phyloP scores from a whole-genome alignment of 2,113 vertebrate genomes.

The Elephantulus edwardii region DNA sequence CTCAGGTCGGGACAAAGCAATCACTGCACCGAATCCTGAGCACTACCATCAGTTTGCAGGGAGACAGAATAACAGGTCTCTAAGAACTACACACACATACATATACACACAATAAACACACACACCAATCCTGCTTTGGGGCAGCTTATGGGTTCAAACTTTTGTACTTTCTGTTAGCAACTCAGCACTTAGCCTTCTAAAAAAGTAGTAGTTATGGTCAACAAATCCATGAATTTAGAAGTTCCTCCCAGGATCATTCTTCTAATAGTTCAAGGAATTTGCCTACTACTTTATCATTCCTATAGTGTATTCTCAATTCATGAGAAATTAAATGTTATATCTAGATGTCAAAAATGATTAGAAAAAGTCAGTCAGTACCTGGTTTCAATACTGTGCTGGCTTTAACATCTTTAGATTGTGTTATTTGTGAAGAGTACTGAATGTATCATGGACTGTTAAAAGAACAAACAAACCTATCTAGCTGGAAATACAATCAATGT shows the following conservation, averaged over 20 bases:
- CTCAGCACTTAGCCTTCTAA: no score
- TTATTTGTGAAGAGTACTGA: no score
- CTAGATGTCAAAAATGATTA: not conserved
- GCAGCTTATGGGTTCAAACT: no score
- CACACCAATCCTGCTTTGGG: no score
- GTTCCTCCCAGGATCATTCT: not conserved
- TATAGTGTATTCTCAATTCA: not conserved
- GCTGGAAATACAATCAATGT: no score
- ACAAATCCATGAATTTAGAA: not conserved
- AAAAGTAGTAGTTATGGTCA: not conserved
- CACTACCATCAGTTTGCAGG: constrained; percentile 49
- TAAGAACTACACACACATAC: not conserved
- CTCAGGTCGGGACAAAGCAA: constrained; percentile 78
- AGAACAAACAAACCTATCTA: no score
- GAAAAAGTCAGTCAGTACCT: not conserved
- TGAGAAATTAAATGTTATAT: not conserved
- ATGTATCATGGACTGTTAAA: no score
- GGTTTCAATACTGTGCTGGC: not conserved
- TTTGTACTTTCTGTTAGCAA: no score
- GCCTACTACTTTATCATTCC: not conserved
- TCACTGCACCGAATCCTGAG: constrained; percentile 62
- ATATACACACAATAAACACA: not conserved
- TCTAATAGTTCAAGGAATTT: not conserved
- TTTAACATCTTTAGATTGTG: no score
- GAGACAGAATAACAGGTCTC: not conserved